A percentile compares a stretch with the other conserved stretches of the same genome.
Conservation (phyloP, 2,797 vertebrate genomes). For the Scleropages formosus region DNA sequence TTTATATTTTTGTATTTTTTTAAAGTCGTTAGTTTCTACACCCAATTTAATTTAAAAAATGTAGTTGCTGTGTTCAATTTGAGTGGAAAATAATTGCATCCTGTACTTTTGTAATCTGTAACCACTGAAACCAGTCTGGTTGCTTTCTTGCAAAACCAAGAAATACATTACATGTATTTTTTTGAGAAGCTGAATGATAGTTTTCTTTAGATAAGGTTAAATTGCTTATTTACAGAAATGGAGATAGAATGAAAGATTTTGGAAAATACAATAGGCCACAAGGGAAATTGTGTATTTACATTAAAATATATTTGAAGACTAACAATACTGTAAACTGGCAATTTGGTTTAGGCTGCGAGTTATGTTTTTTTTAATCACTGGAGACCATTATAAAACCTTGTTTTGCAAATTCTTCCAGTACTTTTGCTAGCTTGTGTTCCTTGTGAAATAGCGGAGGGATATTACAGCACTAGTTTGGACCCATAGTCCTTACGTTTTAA, state of each 20-base stretch:
- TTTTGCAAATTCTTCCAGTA: too few relatives aligned
- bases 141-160: constrained; percentile 30
- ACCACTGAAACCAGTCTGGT: constrained; percentile 3
- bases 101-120: constrained; percentile 32
- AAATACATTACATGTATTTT: constrained; percentile 30
- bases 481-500: background rate
- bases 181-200: constrained; percentile 44
- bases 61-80: constrained; percentile 14
- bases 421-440: background rate
- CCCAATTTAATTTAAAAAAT: constrained; percentile 34
- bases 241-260: constrained; percentile 37
- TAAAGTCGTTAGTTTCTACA: constrained; percentile 7
- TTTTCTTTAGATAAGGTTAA: constrained; percentile 37
- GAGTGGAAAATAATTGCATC: constrained; percentile 36
- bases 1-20: constrained; percentile 23
- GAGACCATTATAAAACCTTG: too few relatives aligned
- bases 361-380: too few relatives aligned
- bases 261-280: constrained; percentile 32
- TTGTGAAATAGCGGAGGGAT: background rate
- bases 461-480: background rate
- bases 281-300: background rate
- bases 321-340: background rate
- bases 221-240: constrained; percentile 40
- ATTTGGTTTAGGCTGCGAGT: too few relatives aligned
- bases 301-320: constrained; percentile 6